Evolutionary conservation across 2,888 invertebrate genomes (phyloP).

Genomic region (Lepas anatifera): DNA sequence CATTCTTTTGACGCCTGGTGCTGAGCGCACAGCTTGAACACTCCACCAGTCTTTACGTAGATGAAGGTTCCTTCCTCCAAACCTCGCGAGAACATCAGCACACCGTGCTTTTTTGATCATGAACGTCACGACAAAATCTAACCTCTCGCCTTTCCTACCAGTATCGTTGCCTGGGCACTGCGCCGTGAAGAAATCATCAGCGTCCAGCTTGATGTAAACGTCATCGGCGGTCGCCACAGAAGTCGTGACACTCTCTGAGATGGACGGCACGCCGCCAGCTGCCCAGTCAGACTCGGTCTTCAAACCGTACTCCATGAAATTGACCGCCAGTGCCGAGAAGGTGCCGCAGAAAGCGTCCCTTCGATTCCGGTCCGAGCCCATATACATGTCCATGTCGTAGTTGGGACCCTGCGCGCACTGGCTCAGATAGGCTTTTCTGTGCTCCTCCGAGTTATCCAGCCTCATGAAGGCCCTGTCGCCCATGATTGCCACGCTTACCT

Average conservation of each 20-base stretch:
- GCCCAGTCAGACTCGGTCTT: not conserved
- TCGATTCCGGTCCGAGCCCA: not conserved
- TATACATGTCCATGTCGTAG: constrained; percentile 13
- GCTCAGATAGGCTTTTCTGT: not conserved
- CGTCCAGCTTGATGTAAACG: not conserved
- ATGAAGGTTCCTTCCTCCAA: not conserved
- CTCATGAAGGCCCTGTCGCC: constrained; percentile 8
- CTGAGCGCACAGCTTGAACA: not conserved
- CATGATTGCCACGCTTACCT: not conserved
- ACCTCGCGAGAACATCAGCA: constrained; percentile 4
- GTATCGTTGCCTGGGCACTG: not conserved
- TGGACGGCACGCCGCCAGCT: constrained; percentile 1
- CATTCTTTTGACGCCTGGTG: not conserved
- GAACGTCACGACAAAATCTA: not conserved
- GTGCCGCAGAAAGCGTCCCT: not conserved
- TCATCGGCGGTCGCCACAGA: not conserved
- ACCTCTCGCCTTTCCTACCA: not conserved
- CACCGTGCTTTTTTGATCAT: not conserved
- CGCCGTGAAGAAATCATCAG: not conserved
- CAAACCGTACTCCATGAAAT: constrained; percentile 7
- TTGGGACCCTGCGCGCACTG: not conserved
- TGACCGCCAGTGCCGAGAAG: constrained; percentile 4
- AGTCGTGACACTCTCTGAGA: not conserved
- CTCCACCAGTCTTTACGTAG: not conserved
- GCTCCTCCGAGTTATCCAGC: not conserved